phyloP scores from a whole-genome alignment of 2,113 vertebrate genomes.

The Anarrhichthys ocellatus region DNA sequence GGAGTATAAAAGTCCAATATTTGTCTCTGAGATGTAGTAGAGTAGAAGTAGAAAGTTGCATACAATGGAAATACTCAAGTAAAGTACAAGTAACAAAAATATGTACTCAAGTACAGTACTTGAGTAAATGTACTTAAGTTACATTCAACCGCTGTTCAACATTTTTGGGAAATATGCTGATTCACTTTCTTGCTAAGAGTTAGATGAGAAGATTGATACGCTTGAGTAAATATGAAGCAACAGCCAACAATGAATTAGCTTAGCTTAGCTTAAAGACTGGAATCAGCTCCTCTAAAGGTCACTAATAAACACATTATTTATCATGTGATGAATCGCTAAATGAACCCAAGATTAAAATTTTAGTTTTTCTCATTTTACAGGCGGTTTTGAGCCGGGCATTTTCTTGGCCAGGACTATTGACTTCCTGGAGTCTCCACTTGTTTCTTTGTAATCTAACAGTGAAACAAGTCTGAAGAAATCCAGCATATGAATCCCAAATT shows the following conservation, averaged over 20 bases:
- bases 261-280: background rate
- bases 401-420: background rate
- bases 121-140: background rate
- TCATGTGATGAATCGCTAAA: background rate
- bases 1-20: background rate
- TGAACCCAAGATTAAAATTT: background rate
- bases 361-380: background rate
- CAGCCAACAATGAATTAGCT: background rate
- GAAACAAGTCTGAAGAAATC: background rate
- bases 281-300: background rate
- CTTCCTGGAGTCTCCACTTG: background rate
- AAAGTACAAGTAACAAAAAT: background rate
- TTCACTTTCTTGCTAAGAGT: background rate
- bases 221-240: conserved; percentile 5
- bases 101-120: background rate
- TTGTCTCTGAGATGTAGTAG: background rate
- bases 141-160: background rate
- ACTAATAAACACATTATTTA: background rate
- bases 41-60: background rate
- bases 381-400: background rate
- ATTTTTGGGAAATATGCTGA: background rate
- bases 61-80: background rate
- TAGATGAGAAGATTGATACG: background rate
- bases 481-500: background rate
- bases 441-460: background rate